Evolutionary conservation across 1,140 invertebrate species (phyloP).

Genomic region (Bombyx mori): DNA sequence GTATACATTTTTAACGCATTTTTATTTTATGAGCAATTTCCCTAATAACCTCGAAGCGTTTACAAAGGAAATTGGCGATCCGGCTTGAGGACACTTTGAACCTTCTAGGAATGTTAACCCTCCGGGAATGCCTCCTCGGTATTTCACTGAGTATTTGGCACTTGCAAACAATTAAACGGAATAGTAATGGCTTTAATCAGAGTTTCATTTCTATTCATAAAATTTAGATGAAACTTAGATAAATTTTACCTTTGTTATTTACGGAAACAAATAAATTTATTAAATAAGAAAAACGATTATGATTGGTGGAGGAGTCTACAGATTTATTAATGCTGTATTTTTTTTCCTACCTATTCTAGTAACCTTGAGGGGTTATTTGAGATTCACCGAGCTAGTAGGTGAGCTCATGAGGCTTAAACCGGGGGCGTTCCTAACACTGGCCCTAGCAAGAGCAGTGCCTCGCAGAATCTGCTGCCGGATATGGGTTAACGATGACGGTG

Average conservation of each 20-base stretch:
- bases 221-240: background rate
- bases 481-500: background rate
- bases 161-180: slow-evolving; percentile 8
- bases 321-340: background rate
- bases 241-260: background rate
- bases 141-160: slow-evolving; percentile 2
- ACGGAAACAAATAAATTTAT: background rate
- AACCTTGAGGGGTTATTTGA: too few species aligned
- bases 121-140: slow-evolving; percentile 17
- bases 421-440: too few species aligned
- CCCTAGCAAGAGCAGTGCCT: too few species aligned
- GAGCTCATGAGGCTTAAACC: too few species aligned
- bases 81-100: slow-evolving; percentile 24
- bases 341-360: background rate
- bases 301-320: background rate
- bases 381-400: too few species aligned
- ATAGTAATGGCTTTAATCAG: slow-evolving; percentile 6
- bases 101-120: slow-evolving; percentile 24
- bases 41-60: slow-evolving; percentile 28
- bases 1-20: slow-evolving; percentile 17
- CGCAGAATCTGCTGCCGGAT: too few species aligned
- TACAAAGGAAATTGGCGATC: slow-evolving; percentile 30
- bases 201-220: background rate
- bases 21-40: slow-evolving; percentile 30
- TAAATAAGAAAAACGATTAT: background rate